These are phyloP conservation scores for Crotalus viridis DNA, from an alignment of 2,113 vertebrate species.

Conservation along the genomic window DNA sequence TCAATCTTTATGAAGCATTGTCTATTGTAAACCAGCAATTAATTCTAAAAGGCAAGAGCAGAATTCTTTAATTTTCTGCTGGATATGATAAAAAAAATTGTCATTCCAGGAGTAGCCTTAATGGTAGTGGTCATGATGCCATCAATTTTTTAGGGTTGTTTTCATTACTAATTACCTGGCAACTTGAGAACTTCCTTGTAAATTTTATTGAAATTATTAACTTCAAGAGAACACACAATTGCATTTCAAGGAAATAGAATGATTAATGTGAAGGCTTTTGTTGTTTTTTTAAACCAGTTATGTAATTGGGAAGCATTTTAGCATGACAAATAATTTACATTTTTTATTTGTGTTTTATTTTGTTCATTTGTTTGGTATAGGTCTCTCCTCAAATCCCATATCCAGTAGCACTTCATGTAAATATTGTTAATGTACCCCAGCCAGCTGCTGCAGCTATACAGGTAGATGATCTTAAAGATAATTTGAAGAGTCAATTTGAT, in stretches of 20 bases:
- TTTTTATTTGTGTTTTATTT: constrained; percentile 44
- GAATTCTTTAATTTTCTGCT: not conserved
- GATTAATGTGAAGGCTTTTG: not conserved
- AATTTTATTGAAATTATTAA: constrained; percentile 20
- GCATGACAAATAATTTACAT: constrained; percentile 40
- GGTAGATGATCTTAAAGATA: constrained; percentile 72
- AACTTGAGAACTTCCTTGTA: not conserved
- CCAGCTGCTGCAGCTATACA: constrained; percentile 92
- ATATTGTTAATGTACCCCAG: constrained; percentile 93
- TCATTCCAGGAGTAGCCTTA: not conserved
- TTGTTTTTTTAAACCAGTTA: constrained; percentile 21
- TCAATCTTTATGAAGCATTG: not conserved
- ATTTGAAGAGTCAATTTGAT: constrained; percentile 47
- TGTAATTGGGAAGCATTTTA: not conserved
- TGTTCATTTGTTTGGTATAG: constrained; percentile 48
- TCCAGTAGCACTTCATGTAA: constrained; percentile 89
- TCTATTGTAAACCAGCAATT: not conserved
- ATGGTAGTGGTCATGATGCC: not conserved
- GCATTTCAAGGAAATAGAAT: constrained; percentile 23
- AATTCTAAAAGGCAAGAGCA: not conserved
- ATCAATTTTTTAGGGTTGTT: not conserved
- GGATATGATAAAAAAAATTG: not conserved
- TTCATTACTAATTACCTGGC: not conserved
- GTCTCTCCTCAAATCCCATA: constrained; percentile 82
- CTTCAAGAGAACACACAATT: not conserved